phyloP scores from a whole-genome alignment of 2,797 vertebrate genomes.

The Gila robusta region DNA sequence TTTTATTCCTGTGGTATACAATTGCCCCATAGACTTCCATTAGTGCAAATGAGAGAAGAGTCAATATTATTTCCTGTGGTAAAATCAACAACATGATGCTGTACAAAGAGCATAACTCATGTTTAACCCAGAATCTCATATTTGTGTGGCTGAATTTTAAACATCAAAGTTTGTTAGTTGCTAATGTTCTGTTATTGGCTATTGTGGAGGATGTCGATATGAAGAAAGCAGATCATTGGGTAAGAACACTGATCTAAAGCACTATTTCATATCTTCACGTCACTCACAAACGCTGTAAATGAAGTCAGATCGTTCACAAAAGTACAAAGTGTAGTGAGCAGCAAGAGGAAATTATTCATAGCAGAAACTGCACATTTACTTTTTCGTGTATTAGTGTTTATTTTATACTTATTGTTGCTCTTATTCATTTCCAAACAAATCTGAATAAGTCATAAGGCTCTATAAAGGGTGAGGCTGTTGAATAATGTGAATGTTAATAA shows the following conservation, averaged over 20 bases:
- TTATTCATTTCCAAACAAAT: neutral
- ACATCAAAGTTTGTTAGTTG: constrained; percentile 10
- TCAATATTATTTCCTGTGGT: neutral
- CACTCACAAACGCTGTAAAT: constrained; percentile 21
- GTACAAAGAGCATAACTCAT: neutral
- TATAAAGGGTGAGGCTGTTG: neutral
- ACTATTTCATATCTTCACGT: constrained; percentile 18
- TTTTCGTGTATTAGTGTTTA: neutral
- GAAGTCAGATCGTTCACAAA: neutral
- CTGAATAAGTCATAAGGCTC: neutral
- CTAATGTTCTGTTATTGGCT: constrained; percentile 43
- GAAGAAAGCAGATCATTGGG: constrained; percentile 44
- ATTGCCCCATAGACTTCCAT: neutral
- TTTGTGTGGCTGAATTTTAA: neutral
- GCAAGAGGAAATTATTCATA: neutral
- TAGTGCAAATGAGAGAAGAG: neutral
- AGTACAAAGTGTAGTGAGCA: neutral
- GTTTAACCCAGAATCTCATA: neutral
- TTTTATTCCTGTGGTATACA: neutral
- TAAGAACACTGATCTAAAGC: constrained; percentile 48
- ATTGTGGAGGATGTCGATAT: constrained; percentile 44
- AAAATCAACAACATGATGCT: neutral
- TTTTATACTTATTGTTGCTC: neutral
- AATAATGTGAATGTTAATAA: constrained; percentile 31
- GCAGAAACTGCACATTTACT: neutral